Evolutionary conservation across 1,140 invertebrate species (phyloP).

Genomic region (Achroia grisella): DNA sequence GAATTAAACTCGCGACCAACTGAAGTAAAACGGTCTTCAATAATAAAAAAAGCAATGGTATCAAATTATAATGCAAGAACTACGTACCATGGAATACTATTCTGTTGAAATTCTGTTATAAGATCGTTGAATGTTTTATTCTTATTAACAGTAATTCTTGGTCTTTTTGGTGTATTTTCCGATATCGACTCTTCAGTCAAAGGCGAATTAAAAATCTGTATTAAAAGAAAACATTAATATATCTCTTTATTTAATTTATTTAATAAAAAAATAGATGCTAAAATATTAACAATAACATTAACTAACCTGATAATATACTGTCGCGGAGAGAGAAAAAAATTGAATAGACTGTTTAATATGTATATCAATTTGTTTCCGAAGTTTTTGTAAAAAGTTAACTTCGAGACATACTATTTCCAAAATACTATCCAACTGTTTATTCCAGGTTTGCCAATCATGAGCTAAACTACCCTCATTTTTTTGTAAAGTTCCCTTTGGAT

Average conservation of each 20-base stretch:
- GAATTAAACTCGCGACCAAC: too few species aligned
- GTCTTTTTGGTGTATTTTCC: slow-evolving; percentile 30
- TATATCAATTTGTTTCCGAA: slow-evolving; percentile 24
- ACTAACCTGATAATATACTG: slow-evolving; percentile 51
- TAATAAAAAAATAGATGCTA: background rate
- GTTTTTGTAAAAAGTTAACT: slow-evolving; percentile 36
- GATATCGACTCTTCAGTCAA: slow-evolving; percentile 12
- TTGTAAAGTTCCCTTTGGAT: slow-evolving; percentile 30
- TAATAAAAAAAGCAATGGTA: too few species aligned
- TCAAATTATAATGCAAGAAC: background rate
- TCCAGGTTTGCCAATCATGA: slow-evolving; percentile 41
- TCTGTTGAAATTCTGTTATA: slow-evolving; percentile 36
- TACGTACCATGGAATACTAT: slow-evolving; percentile 50
- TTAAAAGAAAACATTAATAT: slow-evolving; percentile 5
- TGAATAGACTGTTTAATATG: slow-evolving; percentile 15
- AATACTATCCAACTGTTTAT: slow-evolving; percentile 41
- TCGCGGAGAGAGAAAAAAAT: slow-evolving; percentile 40
- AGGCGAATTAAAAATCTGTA: slow-evolving; percentile 34
- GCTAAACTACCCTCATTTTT: slow-evolving; percentile 35
- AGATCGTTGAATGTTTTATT: slow-evolving; percentile 46
- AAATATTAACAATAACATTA: background rate
- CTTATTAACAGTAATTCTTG: slow-evolving; percentile 34
- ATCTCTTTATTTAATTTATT: background rate
- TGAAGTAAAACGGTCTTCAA: too few species aligned
- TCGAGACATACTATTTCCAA: slow-evolving; percentile 50